These are phyloP conservation scores for Typhlichthys eigenmanni DNA, from an alignment of 2,797 vertebrate genomes.

Conservation along the genomic window DNA sequence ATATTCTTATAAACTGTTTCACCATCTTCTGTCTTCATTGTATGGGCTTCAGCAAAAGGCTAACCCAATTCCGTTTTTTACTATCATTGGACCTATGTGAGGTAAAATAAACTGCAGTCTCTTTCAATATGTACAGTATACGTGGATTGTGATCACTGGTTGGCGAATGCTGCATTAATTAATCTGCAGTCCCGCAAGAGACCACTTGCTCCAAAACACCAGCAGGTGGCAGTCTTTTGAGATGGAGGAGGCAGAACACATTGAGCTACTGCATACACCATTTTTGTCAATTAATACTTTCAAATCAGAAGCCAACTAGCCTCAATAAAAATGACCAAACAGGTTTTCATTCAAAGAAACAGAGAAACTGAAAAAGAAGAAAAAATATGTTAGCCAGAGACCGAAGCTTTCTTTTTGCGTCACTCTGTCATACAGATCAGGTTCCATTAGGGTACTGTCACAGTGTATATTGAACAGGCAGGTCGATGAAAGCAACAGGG, in stretches of 20 bases:
- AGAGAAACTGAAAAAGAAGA: constrained; percentile 19
- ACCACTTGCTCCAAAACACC: constrained; percentile 44
- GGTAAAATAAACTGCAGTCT: constrained; percentile 72
- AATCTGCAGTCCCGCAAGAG: constrained; percentile 38
- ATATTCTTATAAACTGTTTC: constrained; percentile 53
- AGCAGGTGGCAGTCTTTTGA: constrained; percentile 63
- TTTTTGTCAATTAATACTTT: constrained; percentile 36
- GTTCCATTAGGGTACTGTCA: constrained; percentile 58
- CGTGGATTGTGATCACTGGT: constrained; percentile 42
- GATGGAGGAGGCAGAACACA: constrained; percentile 49
- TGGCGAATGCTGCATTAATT: constrained; percentile 33
- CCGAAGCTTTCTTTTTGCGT: constrained; percentile 30
- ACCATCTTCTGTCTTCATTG: constrained; percentile 5
- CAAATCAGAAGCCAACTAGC: constrained; percentile 59
- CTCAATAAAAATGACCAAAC: constrained; percentile 59
- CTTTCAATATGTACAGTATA: constrained; percentile 63
- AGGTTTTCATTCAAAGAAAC: constrained; percentile 20
- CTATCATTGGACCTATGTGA: constrained; percentile 61
- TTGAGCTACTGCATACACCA: constrained; percentile 63
- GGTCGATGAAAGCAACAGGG: constrained; percentile 50
- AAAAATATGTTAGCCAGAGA: constrained; percentile 35
- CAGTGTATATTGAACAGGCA: constrained; percentile 63
- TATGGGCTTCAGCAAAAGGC: constrained; percentile 30
- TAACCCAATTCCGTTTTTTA: constrained; percentile 45
- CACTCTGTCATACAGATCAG: constrained; percentile 25